Conservation (phyloP, 2,113 vertebrate species). For the Euleptes europaea region DNA sequence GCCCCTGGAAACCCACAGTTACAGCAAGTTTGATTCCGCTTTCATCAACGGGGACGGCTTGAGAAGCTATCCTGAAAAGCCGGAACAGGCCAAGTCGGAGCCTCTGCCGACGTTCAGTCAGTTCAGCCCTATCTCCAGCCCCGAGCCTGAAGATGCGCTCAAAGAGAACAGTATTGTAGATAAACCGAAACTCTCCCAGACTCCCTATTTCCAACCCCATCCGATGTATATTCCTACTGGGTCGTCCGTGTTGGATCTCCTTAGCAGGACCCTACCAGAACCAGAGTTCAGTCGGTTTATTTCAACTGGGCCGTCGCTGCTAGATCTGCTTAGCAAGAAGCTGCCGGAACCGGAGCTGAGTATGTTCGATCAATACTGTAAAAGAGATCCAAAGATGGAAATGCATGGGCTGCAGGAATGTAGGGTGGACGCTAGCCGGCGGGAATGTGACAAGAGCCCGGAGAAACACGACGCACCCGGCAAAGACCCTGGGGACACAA, state of each 20-base stretch:
- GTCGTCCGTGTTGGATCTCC: slow-evolving; percentile 64
- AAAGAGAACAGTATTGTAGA: slow-evolving; percentile 76
- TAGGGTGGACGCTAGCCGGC: slow-evolving; percentile 51
- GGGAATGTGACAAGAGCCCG: slow-evolving; percentile 53
- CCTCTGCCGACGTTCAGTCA: slow-evolving; percentile 83
- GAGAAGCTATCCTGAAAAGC: slow-evolving; percentile 77
- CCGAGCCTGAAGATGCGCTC: slow-evolving; percentile 82
- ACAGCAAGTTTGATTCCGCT: slow-evolving; percentile 82
- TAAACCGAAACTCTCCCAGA: slow-evolving; percentile 77
- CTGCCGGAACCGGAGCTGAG: slow-evolving; percentile 77
- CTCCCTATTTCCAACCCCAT: slow-evolving; percentile 78
- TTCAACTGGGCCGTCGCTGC: slow-evolving; percentile 69
- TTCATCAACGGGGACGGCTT: slow-evolving; percentile 87
- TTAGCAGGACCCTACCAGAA: slow-evolving; percentile 75
- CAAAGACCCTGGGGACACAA: slow-evolving; percentile 70
- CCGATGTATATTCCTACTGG: slow-evolving; percentile 74
- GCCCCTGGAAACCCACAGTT: slow-evolving; percentile 73
- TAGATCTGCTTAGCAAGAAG: slow-evolving; percentile 75
- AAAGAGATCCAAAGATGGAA: slow-evolving; percentile 79
- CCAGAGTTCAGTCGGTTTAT: slow-evolving; percentile 80
- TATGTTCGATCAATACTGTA: slow-evolving; percentile 85
- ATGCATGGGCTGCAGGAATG: slow-evolving; percentile 51
- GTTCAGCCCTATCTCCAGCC: slow-evolving; percentile 92
- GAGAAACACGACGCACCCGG: slow-evolving; percentile 57
- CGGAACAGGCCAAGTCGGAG: slow-evolving; percentile 78